Base-by-base conservation (phyloP, 2,888 invertebrate species). In the Heteropelma amictum region DNA sequence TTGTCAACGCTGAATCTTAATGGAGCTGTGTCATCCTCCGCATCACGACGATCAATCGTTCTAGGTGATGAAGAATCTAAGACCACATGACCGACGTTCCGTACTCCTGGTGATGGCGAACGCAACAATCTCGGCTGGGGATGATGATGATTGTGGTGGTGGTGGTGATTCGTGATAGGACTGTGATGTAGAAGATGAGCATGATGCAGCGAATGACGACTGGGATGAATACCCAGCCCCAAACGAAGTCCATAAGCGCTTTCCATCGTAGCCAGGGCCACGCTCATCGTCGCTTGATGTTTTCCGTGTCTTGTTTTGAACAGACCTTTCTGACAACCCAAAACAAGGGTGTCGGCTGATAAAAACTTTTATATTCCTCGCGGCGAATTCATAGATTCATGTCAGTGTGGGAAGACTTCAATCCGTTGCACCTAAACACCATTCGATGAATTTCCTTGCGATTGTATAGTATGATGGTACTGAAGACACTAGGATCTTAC, bases 1-100 rank as follows among this genome's bases (percentile, higher is more conserved):
- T 96, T 96, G 83, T 95, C 95, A 86, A 97, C 96, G 84, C 96
- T 96, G 90, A 96, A 96, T 81, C 95, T 94, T 28, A 96, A 88
- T 0, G 86, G 72, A 0, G 79, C 14, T 0, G 80, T 80, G 5
- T 72, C 68, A 3, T 83, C 80, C 1, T 83, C 82, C 2, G 60
- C 60, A 8, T 82, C 80, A 1, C 40, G 77, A 33, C 63, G 67
- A 70, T 33, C 65, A 33, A 68, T 68, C 45, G 49, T 67, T 14
- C 30, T 26, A 2, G 67, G 30, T 6, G 72, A 33, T 12, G 60
- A 58, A 12, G 76, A 72, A 33, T 26, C 68, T 8, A 63, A 56
- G 35, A 30, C 33, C 38, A 71, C 53, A 63, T 76, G 69, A 60
- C 60, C 60, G 6, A 45, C 56, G 10, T 33, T 12, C 23, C 60